Conservation (phyloP, 2,888 invertebrate genomes). For the Xestia xanthographa region DNA sequence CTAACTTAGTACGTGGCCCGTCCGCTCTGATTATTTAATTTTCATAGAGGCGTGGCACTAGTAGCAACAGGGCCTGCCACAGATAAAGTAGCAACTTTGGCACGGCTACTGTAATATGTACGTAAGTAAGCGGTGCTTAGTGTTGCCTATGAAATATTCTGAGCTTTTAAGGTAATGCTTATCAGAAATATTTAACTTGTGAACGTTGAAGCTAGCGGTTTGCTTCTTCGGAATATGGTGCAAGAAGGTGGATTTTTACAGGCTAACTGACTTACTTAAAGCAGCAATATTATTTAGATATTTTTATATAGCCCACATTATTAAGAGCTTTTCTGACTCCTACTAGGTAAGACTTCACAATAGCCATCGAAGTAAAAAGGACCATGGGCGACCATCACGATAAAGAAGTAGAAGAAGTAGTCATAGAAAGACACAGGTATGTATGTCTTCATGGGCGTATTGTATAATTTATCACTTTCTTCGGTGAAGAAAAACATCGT, state of each 20-base stretch:
- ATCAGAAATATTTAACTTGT: constrained; percentile 28
- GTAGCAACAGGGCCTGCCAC: constrained; percentile 46
- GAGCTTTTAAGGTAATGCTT: constrained; percentile 45
- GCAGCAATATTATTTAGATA: too few relatives aligned
- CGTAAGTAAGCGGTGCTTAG: constrained; percentile 49
- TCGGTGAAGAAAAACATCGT: too few relatives aligned
- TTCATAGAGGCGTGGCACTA: constrained; percentile 68
- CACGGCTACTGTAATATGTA: constrained; percentile 58
- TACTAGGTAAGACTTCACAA: too few relatives aligned
- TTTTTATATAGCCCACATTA: too few relatives aligned
- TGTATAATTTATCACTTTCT: too few relatives aligned
- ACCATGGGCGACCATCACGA: too few relatives aligned
- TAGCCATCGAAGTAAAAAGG: too few relatives aligned
- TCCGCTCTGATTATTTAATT: constrained; percentile 71
- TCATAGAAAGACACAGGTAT: background rate
- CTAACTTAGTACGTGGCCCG: constrained; percentile 56
- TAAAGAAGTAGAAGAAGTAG: too few relatives aligned
- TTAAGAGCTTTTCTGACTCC: too few relatives aligned
- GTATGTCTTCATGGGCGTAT: too few relatives aligned
- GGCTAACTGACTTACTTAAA: background rate
- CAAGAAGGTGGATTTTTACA: background rate
- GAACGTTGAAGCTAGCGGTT: background rate
- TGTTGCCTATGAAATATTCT: constrained; percentile 57
- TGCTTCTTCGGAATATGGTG: background rate
- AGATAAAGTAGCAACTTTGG: constrained; percentile 63